Base-by-base conservation (phyloP, 23 tunicate species). In the Clavelina lepadiformis region DNA sequence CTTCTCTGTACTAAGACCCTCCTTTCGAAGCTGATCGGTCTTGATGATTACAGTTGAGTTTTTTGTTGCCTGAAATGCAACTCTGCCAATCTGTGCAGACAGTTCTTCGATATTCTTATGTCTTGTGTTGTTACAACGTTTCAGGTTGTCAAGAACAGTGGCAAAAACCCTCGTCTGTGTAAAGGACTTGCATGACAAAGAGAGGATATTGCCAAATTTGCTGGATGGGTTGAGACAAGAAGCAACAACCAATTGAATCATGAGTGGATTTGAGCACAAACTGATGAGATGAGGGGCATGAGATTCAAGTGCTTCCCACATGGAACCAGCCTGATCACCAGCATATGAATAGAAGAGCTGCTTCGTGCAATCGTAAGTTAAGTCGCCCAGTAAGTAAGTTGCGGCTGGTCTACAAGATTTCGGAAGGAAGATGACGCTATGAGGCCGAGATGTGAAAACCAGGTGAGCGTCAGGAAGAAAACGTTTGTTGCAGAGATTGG, bases 371-470 rank as follows among this genome's bases (percentile, higher is more conserved):
- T 35, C 51, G 21, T 44, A 55, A 22, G 51, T 55, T 19, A 70
- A 52, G 33, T 70, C 76, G 4, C 44, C 19, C 38, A 70, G 19
- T 3, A 34, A 53, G 23, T 55, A 8, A 8, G 76, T 70, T 32
- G 38, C 33, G 25, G 55, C 33, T 25, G 76, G 76, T 32, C 76
- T 36, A 4, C 55, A 34, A 2, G 1, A 5, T 1, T 18, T 1
- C 13, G 76, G 64, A 23, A 70, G 23, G 6, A 52, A 34, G 24
- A 70, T 31, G 3, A 70, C 44, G 31, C 63, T 34, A 51, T 70
- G 76, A 20, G 76, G 76, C 1, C 76, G 64, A 7, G 76, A 70
- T 18, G 76, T 70, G 3, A 70, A 44, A 1, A 70, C 46, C 31
- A 70, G 32, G 28, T 7, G 26, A 5, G 51, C 60, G 22, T 70